Conservation (phyloP, 2,797 vertebrate genomes). For the Arnoldichthys spilopterus region DNA sequence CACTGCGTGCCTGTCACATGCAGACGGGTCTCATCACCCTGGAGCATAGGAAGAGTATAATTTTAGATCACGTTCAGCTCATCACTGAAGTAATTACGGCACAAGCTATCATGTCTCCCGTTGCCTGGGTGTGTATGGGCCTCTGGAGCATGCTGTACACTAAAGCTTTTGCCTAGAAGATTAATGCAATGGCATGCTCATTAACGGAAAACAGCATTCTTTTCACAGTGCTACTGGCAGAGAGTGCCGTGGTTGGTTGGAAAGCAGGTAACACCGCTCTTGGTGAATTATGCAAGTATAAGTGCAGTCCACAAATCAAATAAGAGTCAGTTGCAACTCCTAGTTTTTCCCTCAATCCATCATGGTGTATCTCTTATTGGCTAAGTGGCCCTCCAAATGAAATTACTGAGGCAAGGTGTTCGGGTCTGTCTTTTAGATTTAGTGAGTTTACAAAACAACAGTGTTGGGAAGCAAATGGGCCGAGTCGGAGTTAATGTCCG, state of each 20-base stretch:
- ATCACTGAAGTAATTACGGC: slow-evolving; percentile 39
- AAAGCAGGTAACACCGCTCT: background rate
- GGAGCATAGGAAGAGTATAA: background rate
- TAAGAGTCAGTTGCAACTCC: slow-evolving; percentile 24
- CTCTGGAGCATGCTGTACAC: background rate
- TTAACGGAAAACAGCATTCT: slow-evolving; percentile 13
- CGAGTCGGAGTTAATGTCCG: slow-evolving; percentile 14
- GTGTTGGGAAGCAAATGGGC: slow-evolving; percentile 21
- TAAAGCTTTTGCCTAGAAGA: background rate
- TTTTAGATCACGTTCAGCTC: slow-evolving; percentile 37
- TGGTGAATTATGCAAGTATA: slow-evolving; percentile 25
- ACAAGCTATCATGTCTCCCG: background rate
- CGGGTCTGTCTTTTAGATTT: slow-evolving; percentile 30
- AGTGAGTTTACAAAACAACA: slow-evolving; percentile 13
- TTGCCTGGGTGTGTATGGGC: background rate
- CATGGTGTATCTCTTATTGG: slow-evolving; percentile 10
- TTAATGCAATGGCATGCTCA: slow-evolving; percentile 18
- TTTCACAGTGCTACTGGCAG: background rate
- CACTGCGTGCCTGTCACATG: slow-evolving; percentile 11
- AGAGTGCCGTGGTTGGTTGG: background rate
- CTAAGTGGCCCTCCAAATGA: slow-evolving; percentile 30
- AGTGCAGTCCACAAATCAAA: slow-evolving; percentile 24
- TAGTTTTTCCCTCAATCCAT: slow-evolving; percentile 25
- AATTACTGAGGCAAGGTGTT: slow-evolving; percentile 22
- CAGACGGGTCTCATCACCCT: slow-evolving; percentile 3